phyloP scores from a whole-genome alignment of 2,113 vertebrate species.

The Oncorhynchus clarkii region DNA sequence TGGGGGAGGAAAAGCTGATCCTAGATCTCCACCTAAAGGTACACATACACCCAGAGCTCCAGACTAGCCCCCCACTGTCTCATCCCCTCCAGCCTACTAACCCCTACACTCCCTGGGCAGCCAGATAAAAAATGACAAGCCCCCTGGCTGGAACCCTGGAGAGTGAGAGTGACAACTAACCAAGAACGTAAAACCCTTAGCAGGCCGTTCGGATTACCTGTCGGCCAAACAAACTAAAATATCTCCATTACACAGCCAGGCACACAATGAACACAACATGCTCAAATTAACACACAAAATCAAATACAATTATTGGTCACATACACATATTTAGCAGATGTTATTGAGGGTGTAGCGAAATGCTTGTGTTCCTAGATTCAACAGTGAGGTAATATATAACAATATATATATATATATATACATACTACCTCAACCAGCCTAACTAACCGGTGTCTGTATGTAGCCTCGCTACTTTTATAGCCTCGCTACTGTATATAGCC shows the following conservation, averaged over 20 bases:
- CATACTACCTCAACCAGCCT: too few relatives aligned
- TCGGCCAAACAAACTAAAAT: slow-evolving; percentile 61
- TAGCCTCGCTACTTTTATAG: too few relatives aligned
- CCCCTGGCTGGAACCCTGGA: slow-evolving; percentile 17
- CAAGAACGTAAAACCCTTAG: slow-evolving; percentile 58
- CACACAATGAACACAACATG: slow-evolving; percentile 12
- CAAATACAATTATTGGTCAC: too few relatives aligned
- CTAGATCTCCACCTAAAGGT: slow-evolving; percentile 23
- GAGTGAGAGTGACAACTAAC: slow-evolving; percentile 18
- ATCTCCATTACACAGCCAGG: slow-evolving; percentile 41
- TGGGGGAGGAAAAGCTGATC: neutral
- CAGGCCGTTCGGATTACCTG: slow-evolving; percentile 60
- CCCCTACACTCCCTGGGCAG: neutral
- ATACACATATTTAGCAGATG: too few relatives aligned
- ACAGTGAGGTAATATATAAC: too few relatives aligned
- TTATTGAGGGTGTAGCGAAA: too few relatives aligned
- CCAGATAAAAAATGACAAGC: slow-evolving; percentile 23
- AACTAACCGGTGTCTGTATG: too few relatives aligned
- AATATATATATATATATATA: too few relatives aligned
- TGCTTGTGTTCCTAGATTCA: too few relatives aligned
- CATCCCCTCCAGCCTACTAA: neutral
- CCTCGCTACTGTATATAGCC: too few relatives aligned
- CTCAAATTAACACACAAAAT: neutral
- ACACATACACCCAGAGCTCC: neutral
- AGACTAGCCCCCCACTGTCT: slow-evolving; percentile 4